These are phyloP conservation scores for Lemur catta DNA, from an alignment of 2,797 vertebrate species.

Conservation along the genomic window DNA sequence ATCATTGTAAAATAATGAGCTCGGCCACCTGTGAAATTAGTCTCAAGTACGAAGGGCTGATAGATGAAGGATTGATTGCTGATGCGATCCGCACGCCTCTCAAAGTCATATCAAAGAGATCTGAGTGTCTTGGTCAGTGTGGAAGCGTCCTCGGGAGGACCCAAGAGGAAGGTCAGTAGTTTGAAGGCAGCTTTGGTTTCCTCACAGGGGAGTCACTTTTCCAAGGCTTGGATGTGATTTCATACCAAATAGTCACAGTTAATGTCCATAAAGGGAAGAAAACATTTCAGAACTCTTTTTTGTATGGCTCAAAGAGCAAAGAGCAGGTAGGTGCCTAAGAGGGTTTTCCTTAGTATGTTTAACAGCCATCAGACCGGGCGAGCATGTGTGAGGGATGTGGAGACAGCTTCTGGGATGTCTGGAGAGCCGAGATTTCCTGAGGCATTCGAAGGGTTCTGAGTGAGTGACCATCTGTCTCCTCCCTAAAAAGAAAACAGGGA, in stretches of 20 bases:
- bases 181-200: background rate
- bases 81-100: background rate
- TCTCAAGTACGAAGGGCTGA: background rate
- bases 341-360: background rate
- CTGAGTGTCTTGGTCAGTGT: background rate
- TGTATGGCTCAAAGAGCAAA: background rate
- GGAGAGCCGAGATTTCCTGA: background rate
- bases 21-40: background rate
- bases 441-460: fast-evolving
- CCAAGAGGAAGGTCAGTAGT: fast-evolving
- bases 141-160: background rate
- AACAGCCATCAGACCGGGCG: fast-evolving
- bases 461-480: too few relatives aligned
- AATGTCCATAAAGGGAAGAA: background rate
- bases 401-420: background rate
- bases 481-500: background rate
- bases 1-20: background rate
- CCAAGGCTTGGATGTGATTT: background rate
- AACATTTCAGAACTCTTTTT: background rate
- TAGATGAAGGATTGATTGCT: background rate
- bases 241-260: fast-evolving
- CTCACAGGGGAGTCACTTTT: background rate
- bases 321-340: fast-evolving
- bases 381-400: fast-evolving
- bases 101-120: background rate